Conservation (phyloP, 1,140 invertebrate genomes). For the Ips nitidus region DNA sequence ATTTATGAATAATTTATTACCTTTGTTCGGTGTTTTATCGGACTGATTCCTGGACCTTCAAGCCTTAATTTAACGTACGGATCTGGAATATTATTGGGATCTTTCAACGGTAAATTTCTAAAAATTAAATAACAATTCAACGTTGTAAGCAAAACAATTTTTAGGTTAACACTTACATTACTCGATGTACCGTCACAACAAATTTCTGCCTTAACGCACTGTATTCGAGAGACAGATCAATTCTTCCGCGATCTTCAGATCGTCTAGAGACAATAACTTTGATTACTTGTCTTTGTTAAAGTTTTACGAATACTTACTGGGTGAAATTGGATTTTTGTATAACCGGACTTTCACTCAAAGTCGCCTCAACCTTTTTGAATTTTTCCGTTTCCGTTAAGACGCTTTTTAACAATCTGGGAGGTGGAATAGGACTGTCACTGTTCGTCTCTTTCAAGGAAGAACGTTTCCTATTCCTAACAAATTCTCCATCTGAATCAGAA, state of each 20-base stretch:
- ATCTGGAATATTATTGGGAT: constrained; percentile 85
- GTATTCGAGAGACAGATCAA: constrained; percentile 81
- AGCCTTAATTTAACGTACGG: constrained; percentile 92
- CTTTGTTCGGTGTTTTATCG: constrained; percentile 85
- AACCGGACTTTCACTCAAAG: background rate
- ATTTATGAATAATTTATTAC: constrained; percentile 46
- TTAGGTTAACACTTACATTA: constrained; percentile 65
- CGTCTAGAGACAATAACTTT: constrained; percentile 20
- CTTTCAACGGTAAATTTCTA: constrained; percentile 80
- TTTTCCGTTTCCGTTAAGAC: background rate
- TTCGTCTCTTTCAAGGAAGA: background rate
- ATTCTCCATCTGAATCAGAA: constrained; percentile 28
- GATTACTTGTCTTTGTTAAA: no score
- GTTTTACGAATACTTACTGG: background rate
- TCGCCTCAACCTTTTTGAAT: background rate
- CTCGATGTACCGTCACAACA: constrained; percentile 79
- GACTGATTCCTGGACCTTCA: constrained; percentile 78
- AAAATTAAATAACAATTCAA: constrained; percentile 38
- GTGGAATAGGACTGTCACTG: background rate
- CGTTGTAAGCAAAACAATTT: constrained; percentile 4
- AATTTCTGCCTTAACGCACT: constrained; percentile 77
- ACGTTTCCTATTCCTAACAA: background rate
- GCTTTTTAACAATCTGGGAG: background rate
- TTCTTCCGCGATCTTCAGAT: constrained; percentile 66
- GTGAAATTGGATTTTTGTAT: constrained; percentile 1